These are phyloP conservation scores for Dryococelus australis DNA, from an alignment of 2,888 invertebrate species.

Conservation along the genomic window DNA sequence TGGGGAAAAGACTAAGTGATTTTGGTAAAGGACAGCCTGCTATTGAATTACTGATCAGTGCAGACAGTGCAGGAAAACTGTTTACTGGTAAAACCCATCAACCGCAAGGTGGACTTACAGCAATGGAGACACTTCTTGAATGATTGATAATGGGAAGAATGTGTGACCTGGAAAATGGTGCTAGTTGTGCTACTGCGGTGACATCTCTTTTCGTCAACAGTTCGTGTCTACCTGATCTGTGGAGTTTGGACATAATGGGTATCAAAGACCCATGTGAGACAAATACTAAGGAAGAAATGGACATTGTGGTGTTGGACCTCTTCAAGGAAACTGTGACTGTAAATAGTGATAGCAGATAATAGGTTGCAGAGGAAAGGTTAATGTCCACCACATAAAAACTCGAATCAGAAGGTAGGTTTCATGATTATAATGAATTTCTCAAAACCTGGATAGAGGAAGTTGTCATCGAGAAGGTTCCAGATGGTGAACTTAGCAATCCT, in stretches of 20 bases:
- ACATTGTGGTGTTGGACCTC: not conserved
- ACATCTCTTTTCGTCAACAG: not conserved
- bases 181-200: not conserved
- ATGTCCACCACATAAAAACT: not conserved
- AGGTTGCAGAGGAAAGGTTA: not conserved
- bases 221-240: not conserved
- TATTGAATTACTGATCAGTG: not conserved
- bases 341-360: not conserved
- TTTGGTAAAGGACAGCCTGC: not conserved
- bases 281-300: not conserved
- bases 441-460: not conserved
- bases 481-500: not conserved
- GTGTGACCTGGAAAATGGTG: not conserved
- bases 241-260: not conserved
- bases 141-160: not conserved
- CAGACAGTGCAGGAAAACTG: not conserved
- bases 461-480: constrained; percentile 13
- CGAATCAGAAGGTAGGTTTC: not conserved
- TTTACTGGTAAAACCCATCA: not conserved
- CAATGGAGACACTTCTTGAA: not conserved
- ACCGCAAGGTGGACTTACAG: not conserved
- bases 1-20: not conserved
- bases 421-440: not conserved
- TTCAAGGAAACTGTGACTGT: not conserved
- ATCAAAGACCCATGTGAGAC: not conserved